Base-by-base conservation (phyloP, 2,888 invertebrate genomes). In the Cepaea hortensis region DNA sequence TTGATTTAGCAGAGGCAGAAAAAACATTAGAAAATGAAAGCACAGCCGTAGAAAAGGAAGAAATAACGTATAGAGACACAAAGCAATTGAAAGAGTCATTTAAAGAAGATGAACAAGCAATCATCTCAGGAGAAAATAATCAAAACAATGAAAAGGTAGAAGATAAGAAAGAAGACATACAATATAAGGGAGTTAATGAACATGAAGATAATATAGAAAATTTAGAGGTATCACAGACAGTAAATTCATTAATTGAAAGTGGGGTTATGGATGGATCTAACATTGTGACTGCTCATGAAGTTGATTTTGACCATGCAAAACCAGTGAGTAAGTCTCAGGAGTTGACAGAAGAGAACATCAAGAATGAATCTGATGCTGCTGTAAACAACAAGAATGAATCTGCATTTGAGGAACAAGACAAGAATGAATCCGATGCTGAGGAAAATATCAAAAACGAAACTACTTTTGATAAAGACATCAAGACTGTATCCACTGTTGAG, bases 171-270 rank as follows among this genome's bases (percentile, higher is more conserved):
- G 15, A 5, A 55, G 55, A 50, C 75, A 87, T 88, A 77, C 82
- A 87, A 61, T 82, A 80, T 77, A 35, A 50, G 9, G 86, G 85
- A 84, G 88, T 85, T 77, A 84, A 85, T 62, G 85, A 83, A 23
- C 75, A 83, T 46, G 70, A 86, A 65, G 84, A 77, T 46, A 87
- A 85, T 50, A 75, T 81, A n/a, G 87, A 72, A 75, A 20, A 20
- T 76, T 3, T 46, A 11, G 73, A 73, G 48, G 46, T 48, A 73
- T 73, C 46, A 73, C 35, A 46, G 48, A 48, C 73, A 73, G 11
- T 73, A 48, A 15, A 73, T 18, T 46, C 73, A 73, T 3, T 46
- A 46, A 46, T 4, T 46, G 48, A 73, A 15, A 15, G 15, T 3
- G 72, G 11, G 46, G 46, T 13, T 73, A 13, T 11, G 35, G 15